These are phyloP conservation scores for Whitmania pigra DNA, from an alignment of 1,140 invertebrate genomes.

Conservation along the genomic window DNA sequence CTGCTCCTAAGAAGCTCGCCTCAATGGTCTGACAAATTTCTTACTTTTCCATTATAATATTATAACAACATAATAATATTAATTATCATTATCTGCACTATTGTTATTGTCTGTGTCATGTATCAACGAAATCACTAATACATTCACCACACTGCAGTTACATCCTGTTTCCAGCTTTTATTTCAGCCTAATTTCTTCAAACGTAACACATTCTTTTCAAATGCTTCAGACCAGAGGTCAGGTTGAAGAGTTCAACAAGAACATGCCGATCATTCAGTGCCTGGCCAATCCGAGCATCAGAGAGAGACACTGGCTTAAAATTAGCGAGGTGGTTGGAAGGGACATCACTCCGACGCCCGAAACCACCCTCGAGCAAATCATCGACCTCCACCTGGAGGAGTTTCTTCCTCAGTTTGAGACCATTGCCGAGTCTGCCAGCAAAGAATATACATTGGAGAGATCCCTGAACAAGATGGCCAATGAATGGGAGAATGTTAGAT, in stretches of 20 bases:
- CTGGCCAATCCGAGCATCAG: conserved; percentile 79
- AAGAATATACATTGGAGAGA: conserved; percentile 84
- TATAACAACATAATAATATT: conserved; percentile 6
- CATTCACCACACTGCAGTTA: too few relatives aligned
- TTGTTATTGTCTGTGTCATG: too few relatives aligned
- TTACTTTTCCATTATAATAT: background rate
- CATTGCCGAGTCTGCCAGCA: conserved; percentile 85
- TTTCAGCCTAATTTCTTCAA: too few relatives aligned
- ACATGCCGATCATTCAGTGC: conserved; percentile 78
- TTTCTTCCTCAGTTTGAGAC: conserved; percentile 78
- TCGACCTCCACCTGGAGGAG: conserved; percentile 70
- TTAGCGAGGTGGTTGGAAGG: conserved; percentile 86
- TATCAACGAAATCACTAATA: too few relatives aligned
- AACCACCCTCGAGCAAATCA: conserved; percentile 65
- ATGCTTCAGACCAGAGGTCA: conserved; percentile 54
- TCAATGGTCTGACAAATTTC: conserved; percentile 44
- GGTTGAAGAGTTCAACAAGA: conserved; percentile 77
- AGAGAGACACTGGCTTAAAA: conserved; percentile 82
- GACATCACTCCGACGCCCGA: conserved; percentile 72
- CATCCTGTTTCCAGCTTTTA: too few relatives aligned
- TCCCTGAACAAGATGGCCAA: conserved; percentile 74
- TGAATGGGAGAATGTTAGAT: conserved; percentile 60
- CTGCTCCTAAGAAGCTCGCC: conserved; percentile 69
- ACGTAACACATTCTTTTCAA: background rate
- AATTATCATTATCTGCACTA: background rate